Percentiles rank a stretch among this genome's conserved stretches.
Conservation (phyloP, 2,113 vertebrate genomes). For the Alosa alosa region DNA sequence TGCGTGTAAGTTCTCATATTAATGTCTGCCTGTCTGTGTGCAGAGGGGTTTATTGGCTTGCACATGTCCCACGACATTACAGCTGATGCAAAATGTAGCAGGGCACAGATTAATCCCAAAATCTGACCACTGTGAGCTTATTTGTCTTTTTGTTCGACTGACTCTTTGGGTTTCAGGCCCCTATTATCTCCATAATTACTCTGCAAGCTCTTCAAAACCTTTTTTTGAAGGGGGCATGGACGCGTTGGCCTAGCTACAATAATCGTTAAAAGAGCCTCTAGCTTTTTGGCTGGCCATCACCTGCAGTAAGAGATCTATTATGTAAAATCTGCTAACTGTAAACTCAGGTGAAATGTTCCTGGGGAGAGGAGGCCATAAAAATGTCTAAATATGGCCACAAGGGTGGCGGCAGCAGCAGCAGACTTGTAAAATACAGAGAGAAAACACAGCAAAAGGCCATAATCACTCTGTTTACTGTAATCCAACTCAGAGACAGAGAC, state of each 20-base stretch:
- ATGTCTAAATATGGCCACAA: neutral
- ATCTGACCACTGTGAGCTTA: neutral
- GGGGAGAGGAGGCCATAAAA: neutral
- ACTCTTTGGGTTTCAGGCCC: neutral
- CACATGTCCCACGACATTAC: neutral
- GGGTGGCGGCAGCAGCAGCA: neutral
- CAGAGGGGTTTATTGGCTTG: neutral
- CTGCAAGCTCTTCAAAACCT: neutral
- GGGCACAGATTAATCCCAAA: neutral
- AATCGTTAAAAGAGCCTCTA: neutral
- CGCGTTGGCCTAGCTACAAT: neutral
- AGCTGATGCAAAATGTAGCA: neutral
- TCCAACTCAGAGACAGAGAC: neutral
- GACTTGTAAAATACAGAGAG: neutral
- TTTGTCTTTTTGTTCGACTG: neutral
- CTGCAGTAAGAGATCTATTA: slow-evolving; percentile 1
- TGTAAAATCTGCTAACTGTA: slow-evolving; percentile 5
- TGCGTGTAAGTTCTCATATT: neutral
- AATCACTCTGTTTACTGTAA: neutral
- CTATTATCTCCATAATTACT: slow-evolving; percentile 11
- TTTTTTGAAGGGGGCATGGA: neutral
- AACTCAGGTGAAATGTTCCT: slow-evolving; percentile 13
- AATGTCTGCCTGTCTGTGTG: neutral
- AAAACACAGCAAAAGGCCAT: neutral
- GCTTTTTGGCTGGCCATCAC: neutral